Evolutionary conservation across 2,113 vertebrate genomes (phyloP), one percentile per base, ranked within the genome.

Genomic region (Alligator mississippiensis): DNA sequence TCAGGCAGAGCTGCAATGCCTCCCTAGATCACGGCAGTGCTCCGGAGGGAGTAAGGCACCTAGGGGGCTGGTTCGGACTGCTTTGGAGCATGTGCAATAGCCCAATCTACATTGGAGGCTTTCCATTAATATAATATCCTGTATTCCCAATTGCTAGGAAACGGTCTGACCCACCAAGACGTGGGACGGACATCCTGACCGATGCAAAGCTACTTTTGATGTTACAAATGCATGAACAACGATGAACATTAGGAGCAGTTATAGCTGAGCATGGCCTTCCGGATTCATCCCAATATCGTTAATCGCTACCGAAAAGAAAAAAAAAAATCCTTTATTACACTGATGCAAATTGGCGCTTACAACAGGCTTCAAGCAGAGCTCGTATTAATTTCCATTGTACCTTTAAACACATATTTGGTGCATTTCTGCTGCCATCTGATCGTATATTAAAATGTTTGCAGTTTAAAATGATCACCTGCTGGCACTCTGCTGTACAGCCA

Each of bases 361-460:
- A 85, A 76, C 47, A 89, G 54, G 64, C 78, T 27, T 84, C 58
- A 22, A 62, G 55, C 11, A 27, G 17, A 24, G 13, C 62, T 47
- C 47, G 8, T 47, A 8, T 13, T 75, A 94, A 88, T 47, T 88
- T 84, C 81, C 80, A 86, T 91, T 95, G 85, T 76, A 93, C 77
- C 55, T 94, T 88, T 92, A 88, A 87, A 77, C 34, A 74, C n/a
- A 76, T 77, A 85, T 0, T 3, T 84, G 93, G 55, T 8, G 38
- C 93, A 93, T 88, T 95, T 93, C 83, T 95, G 90, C 91, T 77
- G 83, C 84, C 86, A 94, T 80, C 88, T 93, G 94, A 82, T 88
- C 80, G 64, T 89, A 11, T 6, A 82, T 74, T 95, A 89, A 96
- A 95, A 38, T 80, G 55, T 72, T 84, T 94, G 94, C 82, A 66